phyloP scores from a whole-genome alignment of 64 coral and sea anemone species.

The Orbicella faveolata region DNA sequence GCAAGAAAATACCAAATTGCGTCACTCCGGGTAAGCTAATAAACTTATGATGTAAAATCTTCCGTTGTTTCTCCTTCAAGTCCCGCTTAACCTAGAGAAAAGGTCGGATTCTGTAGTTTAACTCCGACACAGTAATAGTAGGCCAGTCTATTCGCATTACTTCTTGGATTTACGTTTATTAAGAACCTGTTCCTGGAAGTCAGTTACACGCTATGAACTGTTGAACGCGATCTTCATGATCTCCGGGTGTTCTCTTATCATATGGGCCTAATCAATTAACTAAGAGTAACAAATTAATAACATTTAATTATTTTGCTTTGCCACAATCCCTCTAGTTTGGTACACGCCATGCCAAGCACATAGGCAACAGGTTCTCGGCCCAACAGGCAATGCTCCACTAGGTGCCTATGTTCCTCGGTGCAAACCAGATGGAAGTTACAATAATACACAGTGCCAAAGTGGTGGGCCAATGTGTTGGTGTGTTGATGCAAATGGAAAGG shows the following conservation, averaged over 20 bases:
- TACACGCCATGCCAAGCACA: conserved; percentile 48
- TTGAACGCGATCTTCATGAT: too few relatives aligned
- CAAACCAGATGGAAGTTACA: conserved; percentile 61
- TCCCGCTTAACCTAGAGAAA: too few relatives aligned
- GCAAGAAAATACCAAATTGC: conserved; percentile 49
- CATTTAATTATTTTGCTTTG: background rate
- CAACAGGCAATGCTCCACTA: conserved; percentile 2
- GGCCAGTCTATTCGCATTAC: too few relatives aligned
- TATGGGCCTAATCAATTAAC: too few relatives aligned
- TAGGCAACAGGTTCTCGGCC: conserved; percentile 41
- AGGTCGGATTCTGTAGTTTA: background rate
- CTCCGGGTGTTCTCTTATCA: too few relatives aligned
- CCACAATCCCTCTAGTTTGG: conserved; percentile 1
- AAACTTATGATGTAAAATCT: too few relatives aligned
- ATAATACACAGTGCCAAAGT: conserved; percentile 68
- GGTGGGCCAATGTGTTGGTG: conserved; percentile 62
- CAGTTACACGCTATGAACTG: too few relatives aligned
- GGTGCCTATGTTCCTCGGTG: conserved; percentile 55
- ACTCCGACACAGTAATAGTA: too few relatives aligned
- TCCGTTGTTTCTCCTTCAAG: too few relatives aligned
- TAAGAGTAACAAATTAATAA: too few relatives aligned
- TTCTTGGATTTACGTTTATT: too few relatives aligned
- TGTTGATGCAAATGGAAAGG: conserved; percentile 62
- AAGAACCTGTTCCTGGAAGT: too few relatives aligned
- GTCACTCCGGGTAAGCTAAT: conserved; percentile 32